Evolutionary conservation across 2,888 invertebrate species (phyloP).

Genomic region (Lithophane leautieri): DNA sequence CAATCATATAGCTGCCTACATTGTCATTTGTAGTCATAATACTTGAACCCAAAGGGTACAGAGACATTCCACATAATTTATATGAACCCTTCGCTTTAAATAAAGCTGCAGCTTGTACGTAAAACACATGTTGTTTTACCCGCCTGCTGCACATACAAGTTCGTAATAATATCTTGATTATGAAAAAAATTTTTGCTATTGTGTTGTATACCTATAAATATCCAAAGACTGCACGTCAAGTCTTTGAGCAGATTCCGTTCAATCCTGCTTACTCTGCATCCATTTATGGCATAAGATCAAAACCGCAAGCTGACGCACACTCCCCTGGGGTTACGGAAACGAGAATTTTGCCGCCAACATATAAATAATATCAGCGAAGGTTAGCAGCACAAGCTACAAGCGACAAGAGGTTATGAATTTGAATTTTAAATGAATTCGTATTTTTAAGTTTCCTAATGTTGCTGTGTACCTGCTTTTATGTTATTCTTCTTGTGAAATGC

Average conservation of each 20-base stretch:
- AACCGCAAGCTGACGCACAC: slow-evolving; percentile 55
- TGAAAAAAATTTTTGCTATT: background rate
- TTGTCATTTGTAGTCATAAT: background rate
- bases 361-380: slow-evolving; percentile 61
- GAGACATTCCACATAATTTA: background rate
- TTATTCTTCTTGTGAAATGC: background rate
- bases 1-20: no score
- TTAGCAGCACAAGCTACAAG: slow-evolving; percentile 17
- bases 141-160: background rate
- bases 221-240: slow-evolving; percentile 1
- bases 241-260: slow-evolving; percentile 10
- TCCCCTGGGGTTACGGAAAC: slow-evolving; percentile 47
- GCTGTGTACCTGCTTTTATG: no score
- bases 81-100: background rate
- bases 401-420: background rate
- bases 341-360: slow-evolving; percentile 58
- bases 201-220: no score
- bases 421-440: background rate
- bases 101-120: background rate
- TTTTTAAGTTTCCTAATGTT: background rate
- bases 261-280: slow-evolving; percentile 50
- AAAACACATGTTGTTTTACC: background rate
- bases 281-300: slow-evolving; percentile 49
- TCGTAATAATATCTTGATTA: background rate
- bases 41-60: background rate